Conservation (phyloP, 1,140 invertebrate genomes). For the Hypsibius dujardini region DNA sequence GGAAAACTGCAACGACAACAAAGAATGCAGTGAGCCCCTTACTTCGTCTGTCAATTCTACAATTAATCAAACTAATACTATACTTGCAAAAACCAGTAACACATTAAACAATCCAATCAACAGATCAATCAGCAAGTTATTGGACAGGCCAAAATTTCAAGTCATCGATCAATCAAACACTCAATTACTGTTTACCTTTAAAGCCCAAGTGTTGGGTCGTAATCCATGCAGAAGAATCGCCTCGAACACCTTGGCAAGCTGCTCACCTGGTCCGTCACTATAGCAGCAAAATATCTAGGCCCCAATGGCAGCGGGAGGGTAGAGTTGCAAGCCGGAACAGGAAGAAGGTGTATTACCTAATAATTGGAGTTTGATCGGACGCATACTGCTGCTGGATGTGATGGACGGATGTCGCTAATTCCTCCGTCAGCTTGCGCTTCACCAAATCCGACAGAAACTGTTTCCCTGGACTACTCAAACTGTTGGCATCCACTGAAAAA, state of each 20-base stretch:
- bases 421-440: neutral
- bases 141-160: too few relatives aligned
- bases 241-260: neutral
- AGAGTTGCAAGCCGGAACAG: too few relatives aligned
- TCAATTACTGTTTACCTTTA: neutral
- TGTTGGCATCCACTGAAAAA: too few relatives aligned
- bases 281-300: neutral
- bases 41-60: too few relatives aligned
- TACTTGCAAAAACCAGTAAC: too few relatives aligned
- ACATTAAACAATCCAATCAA: too few relatives aligned
- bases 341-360: neutral
- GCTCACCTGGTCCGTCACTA: neutral
- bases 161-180: neutral
- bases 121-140: too few relatives aligned
- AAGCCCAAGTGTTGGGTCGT: neutral
- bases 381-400: neutral
- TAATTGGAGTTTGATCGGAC: neutral
- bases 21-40: too few relatives aligned
- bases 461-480: neutral
- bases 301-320: too few relatives aligned
- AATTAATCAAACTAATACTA: too few relatives aligned
- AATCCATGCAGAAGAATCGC: constrained; percentile 1
- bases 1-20: neutral
- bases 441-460: neutral
- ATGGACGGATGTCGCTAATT: neutral